Evolutionary conservation across 2,113 vertebrate genomes (phyloP).

Genomic region (Leucosticte australis): DNA sequence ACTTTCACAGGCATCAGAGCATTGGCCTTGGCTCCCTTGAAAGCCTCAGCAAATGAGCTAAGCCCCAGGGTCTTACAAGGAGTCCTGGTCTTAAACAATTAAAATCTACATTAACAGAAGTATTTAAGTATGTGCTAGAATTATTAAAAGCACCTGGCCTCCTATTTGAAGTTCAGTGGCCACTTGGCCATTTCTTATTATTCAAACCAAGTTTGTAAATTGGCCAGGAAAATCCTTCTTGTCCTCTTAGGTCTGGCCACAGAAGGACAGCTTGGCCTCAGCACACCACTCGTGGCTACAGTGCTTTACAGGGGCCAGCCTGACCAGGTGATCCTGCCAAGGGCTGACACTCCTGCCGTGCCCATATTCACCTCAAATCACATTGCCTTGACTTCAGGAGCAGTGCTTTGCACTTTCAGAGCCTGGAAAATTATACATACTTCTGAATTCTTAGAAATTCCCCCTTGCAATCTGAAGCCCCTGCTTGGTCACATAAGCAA

Average conservation of each 20-base stretch:
- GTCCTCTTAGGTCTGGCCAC: not conserved
- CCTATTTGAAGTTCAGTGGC: not conserved
- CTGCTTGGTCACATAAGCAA: not conserved
- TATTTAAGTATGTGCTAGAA: not conserved
- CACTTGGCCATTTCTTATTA: not conserved
- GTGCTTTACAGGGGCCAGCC: not conserved
- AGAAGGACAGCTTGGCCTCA: not conserved
- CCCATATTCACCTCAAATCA: not conserved
- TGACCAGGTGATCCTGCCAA: not conserved
- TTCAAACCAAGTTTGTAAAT: not conserved
- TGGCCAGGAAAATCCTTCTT: not conserved
- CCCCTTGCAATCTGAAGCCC: not conserved
- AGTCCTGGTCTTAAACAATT: accelerated
- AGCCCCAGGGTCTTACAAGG: not conserved
- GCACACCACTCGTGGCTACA: accelerated
- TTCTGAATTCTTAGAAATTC: not conserved
- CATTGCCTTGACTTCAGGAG: accelerated
- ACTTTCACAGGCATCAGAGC: not conserved
- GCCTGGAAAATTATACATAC: not conserved
- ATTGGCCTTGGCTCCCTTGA: not conserved
- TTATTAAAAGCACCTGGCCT: not conserved
- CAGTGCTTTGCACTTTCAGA: not conserved
- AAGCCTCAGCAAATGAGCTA: not conserved
- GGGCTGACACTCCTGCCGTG: not conserved
- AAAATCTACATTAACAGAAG: not conserved